Evolutionary conservation across 2,797 vertebrate species (phyloP), one percentile per base, ranked within the genome.

Genomic region (Galaxias olidus): DNA sequence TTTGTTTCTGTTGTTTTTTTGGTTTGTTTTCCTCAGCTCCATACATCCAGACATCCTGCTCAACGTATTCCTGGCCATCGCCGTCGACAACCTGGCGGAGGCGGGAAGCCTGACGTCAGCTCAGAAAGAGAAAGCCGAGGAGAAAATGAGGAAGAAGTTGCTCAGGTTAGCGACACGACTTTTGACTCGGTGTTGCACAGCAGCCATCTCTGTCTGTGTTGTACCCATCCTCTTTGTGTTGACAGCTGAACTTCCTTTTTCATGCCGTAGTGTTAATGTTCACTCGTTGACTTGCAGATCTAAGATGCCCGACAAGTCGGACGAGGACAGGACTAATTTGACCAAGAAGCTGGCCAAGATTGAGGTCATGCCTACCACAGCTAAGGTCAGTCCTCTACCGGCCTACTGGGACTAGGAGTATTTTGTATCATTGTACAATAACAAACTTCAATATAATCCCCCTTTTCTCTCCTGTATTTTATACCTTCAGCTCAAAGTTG

Each of bases 51-150:
- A 98, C 44, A 98, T 99, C 88, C 94, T 99, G 48, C 93, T 99
- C 66, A 99, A 98, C 9, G 98, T 98, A 58, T 99, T 99, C 88
- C 87, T 99, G 91, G 98, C 98, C 78, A 99, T 99, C 0, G 97
- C 98, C 0, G 97, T 99, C 0, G 98, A 98, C 87, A 99, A 99
- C 87, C 90, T 99, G 74, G 94, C 95, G 0, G 96, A 99, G 74
- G 98, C 98, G 0, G 96, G 98, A 86, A 98, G 95, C 79, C 87
- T 98, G 72, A 97, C 96, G 0, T 94, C 95, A 1, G 98, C 96
- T 53, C 97, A 99, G 85, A 98, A 95, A 76, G 96, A 96, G 82
- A 98, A 96, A 68, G 95, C 93, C 0, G 96, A 96, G 66, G 96
- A 98, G 74, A 95, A 92, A 71, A 73, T 94, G 46, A 91, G 90